Evolutionary conservation across 2,888 invertebrate genomes (phyloP).

Genomic region (Cactoblastis cactorum): DNA sequence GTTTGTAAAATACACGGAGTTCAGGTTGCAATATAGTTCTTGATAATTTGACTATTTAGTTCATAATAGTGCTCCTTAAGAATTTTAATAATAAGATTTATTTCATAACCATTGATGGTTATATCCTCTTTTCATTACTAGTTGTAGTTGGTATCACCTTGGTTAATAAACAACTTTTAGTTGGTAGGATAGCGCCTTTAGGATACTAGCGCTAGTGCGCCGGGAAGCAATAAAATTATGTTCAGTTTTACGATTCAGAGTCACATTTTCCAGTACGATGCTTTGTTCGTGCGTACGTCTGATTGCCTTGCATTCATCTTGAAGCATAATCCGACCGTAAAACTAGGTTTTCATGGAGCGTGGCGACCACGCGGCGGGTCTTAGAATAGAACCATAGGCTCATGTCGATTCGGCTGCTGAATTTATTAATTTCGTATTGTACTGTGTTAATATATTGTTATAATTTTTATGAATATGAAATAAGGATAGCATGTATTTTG

Average conservation of each 20-base stretch:
- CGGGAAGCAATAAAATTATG: conserved; percentile 66
- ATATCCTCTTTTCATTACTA: background rate
- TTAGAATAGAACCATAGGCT: conserved; percentile 22
- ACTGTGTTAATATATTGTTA: background rate
- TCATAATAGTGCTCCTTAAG: background rate
- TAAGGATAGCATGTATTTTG: background rate
- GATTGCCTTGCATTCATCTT: conserved; percentile 71
- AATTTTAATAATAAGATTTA: too few species aligned
- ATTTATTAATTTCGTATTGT: conserved; percentile 6
- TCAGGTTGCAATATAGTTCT: too few species aligned
- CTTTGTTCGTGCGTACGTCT: conserved; percentile 64
- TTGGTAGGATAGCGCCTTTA: conserved; percentile 42
- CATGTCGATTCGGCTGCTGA: conserved; percentile 3
- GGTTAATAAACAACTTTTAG: conserved; percentile 41
- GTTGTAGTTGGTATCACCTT: conserved; percentile 3
- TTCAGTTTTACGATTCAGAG: conserved; percentile 70
- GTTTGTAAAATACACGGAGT: too few species aligned
- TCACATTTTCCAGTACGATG: conserved; percentile 70
- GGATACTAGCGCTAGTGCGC: conserved; percentile 44
- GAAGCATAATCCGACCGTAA: conserved; percentile 69
- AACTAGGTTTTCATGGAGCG: conserved; percentile 52
- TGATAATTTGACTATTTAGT: too few species aligned
- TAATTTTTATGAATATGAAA: too few species aligned
- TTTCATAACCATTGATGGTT: background rate
- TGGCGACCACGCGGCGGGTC: conserved; percentile 32